Evolutionary conservation across 2,888 invertebrate species (phyloP).

Genomic region (Pogonocherus hispidulus): DNA sequence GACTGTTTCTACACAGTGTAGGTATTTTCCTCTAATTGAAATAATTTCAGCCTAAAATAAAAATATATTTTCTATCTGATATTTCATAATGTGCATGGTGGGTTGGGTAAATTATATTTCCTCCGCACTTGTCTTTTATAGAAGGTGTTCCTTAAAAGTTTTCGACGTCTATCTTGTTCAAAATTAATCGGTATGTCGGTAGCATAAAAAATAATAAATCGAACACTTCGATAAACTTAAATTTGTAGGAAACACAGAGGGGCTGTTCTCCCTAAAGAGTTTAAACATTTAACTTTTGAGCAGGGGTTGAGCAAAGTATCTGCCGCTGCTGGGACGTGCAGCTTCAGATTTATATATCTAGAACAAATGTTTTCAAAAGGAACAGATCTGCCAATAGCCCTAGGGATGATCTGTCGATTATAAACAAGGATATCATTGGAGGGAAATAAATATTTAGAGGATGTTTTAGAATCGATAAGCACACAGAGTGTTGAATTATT

Average conservation of each 20-base stretch:
- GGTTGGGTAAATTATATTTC: no score
- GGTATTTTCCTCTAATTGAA: no score
- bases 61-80: no score
- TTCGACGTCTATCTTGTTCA: no score
- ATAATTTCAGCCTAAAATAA: no score
- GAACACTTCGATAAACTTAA: slow-evolving; percentile 50
- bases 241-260: slow-evolving; percentile 52
- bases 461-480: neutral
- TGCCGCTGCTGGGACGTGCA: slow-evolving; percentile 60
- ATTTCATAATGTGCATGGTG: no score
- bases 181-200: no score
- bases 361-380: slow-evolving; percentile 62
- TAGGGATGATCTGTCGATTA: slow-evolving; percentile 56
- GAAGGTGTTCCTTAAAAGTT: no score
- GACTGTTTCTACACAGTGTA: no score
- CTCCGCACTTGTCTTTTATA: no score
- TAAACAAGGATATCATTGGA: slow-evolving; percentile 33
- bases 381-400: slow-evolving; percentile 57
- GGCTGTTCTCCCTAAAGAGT: slow-evolving; percentile 64
- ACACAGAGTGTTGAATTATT: no score
- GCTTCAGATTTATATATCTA: slow-evolving; percentile 63
- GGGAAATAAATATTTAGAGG: slow-evolving; percentile 13
- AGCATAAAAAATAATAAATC: slow-evolving; percentile 16
- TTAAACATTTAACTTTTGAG: slow-evolving; percentile 68
- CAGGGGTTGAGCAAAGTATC: slow-evolving; percentile 56